Conservation (phyloP, 2,888 invertebrate genomes). For the Ormyrus nitidulus region DNA sequence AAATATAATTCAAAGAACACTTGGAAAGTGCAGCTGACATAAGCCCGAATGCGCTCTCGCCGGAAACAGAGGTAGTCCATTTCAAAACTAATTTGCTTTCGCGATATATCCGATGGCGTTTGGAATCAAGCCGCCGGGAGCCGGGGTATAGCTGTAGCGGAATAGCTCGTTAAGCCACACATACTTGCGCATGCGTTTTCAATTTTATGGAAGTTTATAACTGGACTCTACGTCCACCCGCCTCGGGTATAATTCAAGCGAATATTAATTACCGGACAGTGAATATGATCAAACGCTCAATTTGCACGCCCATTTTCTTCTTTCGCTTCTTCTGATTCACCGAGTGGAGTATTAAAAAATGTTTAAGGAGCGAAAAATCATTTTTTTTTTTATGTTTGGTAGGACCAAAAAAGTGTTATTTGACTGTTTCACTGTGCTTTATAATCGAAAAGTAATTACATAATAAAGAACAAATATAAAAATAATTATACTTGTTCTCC, state of each 20-base stretch:
- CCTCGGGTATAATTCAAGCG: neutral
- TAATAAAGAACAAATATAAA: no score
- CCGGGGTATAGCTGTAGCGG: neutral
- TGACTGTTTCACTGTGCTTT: no score
- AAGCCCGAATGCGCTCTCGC: neutral
- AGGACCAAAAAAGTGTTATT: no score
- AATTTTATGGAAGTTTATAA: slow-evolving; percentile 4
- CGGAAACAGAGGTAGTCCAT: neutral
- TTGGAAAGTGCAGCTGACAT: neutral
- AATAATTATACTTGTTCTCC: no score
- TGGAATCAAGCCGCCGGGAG: neutral
- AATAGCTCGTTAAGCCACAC: slow-evolving; percentile 5
- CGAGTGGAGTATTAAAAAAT: no score
- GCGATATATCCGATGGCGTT: neutral
- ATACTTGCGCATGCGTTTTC: neutral
- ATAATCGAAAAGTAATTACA: no score
- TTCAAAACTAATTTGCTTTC: slow-evolving; percentile 31
- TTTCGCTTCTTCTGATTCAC: no score
- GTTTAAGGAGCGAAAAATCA: no score
- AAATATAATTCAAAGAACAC: neutral
- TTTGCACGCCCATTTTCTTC: no score
- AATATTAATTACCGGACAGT: slow-evolving; percentile 17
- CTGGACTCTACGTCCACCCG: neutral
- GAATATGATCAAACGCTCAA: no score
- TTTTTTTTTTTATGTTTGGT: no score